Evolutionary conservation across 2,797 vertebrate species (phyloP).

Genomic region (Esox masquinongy): DNA sequence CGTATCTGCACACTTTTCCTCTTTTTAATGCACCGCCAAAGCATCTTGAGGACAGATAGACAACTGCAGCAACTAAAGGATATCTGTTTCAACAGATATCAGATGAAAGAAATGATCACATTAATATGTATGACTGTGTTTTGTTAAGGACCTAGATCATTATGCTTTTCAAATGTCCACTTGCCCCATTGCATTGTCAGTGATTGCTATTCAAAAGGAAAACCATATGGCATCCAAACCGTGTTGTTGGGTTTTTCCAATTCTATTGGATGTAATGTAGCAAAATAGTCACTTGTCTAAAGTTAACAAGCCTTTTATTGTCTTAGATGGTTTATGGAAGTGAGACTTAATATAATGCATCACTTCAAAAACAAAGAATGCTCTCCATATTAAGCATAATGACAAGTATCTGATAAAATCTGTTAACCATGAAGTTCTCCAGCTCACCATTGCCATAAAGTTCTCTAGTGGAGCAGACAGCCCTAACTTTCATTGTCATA

Average conservation of each 20-base stretch:
- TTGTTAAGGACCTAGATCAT: neutral
- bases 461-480: slow-evolving; percentile 19
- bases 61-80: neutral
- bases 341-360: neutral
- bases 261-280: slow-evolving; percentile 5
- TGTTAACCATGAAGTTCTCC: slow-evolving; percentile 16
- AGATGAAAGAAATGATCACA: slow-evolving; percentile 3
- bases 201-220: neutral
- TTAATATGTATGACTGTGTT: slow-evolving; percentile 8
- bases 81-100: neutral
- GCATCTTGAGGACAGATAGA: neutral
- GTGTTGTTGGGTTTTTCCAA: neutral
- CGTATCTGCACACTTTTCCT: neutral
- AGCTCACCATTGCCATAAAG: slow-evolving; percentile 7
- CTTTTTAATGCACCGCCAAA: neutral
- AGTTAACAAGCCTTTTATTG: neutral
- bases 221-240: slow-evolving; percentile 4
- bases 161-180: neutral
- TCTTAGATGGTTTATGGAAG: neutral
- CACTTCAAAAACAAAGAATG: neutral
- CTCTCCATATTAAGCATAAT: neutral
- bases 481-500: slow-evolving; percentile 41
- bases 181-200: slow-evolving; percentile 1
- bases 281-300: neutral
- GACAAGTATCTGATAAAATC: neutral